These are phyloP conservation scores for Lampris incognitus DNA, from an alignment of 2,113 vertebrate species.

Conservation along the genomic window DNA sequence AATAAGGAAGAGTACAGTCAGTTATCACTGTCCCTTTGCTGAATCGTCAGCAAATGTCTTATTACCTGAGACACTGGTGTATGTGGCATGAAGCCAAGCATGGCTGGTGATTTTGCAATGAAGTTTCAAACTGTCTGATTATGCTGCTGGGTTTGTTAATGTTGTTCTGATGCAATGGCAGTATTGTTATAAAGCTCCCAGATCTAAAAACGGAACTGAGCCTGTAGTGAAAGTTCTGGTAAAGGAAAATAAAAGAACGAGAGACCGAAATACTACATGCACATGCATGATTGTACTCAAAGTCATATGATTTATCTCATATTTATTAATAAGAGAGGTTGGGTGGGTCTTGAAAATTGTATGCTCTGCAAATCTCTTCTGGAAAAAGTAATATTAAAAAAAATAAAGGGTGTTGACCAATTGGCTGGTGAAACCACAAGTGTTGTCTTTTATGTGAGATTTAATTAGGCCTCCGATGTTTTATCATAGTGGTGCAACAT, in stretches of 20 bases:
- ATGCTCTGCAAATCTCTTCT: too few species aligned
- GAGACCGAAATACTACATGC: too few species aligned
- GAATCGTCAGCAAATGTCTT: not conserved
- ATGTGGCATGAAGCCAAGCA: not conserved
- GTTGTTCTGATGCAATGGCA: not conserved
- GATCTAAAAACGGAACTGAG: too few species aligned
- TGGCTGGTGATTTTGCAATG: not conserved
- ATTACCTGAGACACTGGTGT: not conserved
- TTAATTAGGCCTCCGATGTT: conserved; percentile 16
- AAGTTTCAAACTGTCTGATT: not conserved
- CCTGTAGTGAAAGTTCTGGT: too few species aligned
- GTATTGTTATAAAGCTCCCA: not conserved
- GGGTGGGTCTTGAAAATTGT: too few species aligned
- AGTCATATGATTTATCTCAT: too few species aligned
- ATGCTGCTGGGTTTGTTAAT: not conserved
- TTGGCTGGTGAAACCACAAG: not conserved
- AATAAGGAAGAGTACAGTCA: not conserved
- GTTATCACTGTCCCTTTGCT: too few species aligned
- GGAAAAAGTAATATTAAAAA: too few species aligned
- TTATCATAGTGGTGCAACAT: conserved; percentile 10
- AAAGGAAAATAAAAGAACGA: too few species aligned
- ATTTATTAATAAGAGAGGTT: too few species aligned
- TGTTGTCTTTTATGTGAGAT: not conserved
- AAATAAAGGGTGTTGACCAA: not conserved
- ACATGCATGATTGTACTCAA: too few species aligned